Evolutionary conservation across 2,113 vertebrate species (phyloP).

Genomic region (Thunnus thynnus): DNA sequence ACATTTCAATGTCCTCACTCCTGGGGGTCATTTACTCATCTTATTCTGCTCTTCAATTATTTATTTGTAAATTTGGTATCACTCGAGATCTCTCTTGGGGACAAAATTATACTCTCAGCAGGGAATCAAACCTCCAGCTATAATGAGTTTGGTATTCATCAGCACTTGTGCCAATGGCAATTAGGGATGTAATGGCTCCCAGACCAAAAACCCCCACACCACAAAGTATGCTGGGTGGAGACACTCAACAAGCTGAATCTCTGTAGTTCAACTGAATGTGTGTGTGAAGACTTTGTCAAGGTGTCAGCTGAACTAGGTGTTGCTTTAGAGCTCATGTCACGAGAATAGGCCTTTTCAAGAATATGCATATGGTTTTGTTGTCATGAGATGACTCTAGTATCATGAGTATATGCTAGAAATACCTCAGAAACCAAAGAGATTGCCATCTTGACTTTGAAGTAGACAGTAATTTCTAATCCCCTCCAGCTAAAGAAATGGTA

Average conservation of each 20-base stretch:
- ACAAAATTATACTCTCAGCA: conserved; percentile 69
- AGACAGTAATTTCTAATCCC: conserved; percentile 68
- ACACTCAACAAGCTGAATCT: conserved; percentile 53
- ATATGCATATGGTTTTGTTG: conserved; percentile 19
- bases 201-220: conserved; percentile 45
- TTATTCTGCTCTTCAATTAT: conserved; percentile 77
- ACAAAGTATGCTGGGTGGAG: conserved; percentile 24
- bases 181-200: conserved; percentile 72
- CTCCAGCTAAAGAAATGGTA: conserved; percentile 71
- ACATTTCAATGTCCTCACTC: conserved; percentile 53
- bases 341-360: conserved; percentile 29
- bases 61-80: conserved; percentile 78
- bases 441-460: conserved; percentile 65
- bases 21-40: conserved; percentile 70
- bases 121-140: conserved; percentile 68
- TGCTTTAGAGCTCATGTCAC: not conserved
- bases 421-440: conserved; percentile 40
- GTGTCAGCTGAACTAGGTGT: conserved; percentile 8
- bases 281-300: not conserved
- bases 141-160: conserved; percentile 76
- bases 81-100: conserved; percentile 69
- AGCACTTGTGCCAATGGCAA: conserved; percentile 67
- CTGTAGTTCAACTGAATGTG: conserved; percentile 10
- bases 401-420: conserved; percentile 36
- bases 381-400: conserved; percentile 25